Evolutionary conservation across 2,888 invertebrate species (phyloP), one percentile per base, ranked within the genome.

Genomic region (Drosophila meridionalis): DNA sequence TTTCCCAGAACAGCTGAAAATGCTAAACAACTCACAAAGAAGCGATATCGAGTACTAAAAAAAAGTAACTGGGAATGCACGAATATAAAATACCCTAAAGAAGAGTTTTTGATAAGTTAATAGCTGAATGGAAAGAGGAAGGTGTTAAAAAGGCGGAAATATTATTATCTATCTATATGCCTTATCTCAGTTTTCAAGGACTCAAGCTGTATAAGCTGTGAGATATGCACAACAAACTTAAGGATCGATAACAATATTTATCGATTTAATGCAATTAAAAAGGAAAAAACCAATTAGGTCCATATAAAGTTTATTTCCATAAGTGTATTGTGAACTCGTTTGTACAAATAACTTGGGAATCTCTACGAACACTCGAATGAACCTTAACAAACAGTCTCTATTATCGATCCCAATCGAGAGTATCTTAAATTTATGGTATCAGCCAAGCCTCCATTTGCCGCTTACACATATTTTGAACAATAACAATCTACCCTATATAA

Each of bases 1-100:
- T 48, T 68, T 48, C 60, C 72, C 59, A 71, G 67, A 70, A 70
- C 40, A 70, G 32, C 32, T 40, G 14, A 45, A 58, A 57, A 67
- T 70, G 66, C 71, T 69, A 65, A 65, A 28, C 53, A 14, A 43
- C 28, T 14, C 38, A 8, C 42, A n/a, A 20, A 34, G 47, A 20
- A 8, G 40, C 12, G n/a, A 12, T 28, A 5, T 36, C 8, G 30
- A 52, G 34, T 20, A 20, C 20, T 52, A 3, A 34, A 52, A 52
- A 48, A 30, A 14, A n/a, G n/a, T 4, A 34, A 5, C 6, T 34
- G 52, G 0, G 4, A 26, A 5, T 3, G 26, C 12, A 34, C 36
- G 34, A 52, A 34, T 52, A 12, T 3, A 12, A 34, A 12, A 20
- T 52, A 26, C 26, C 26, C 34, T 34, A 12, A 12, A 7, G 0